Percentiles rank a stretch among this genome's conserved stretches.
Evolutionary conservation across 2,113 vertebrate genomes (phyloP).

Genomic region (Hydrochoerus hydrochaeris): DNA sequence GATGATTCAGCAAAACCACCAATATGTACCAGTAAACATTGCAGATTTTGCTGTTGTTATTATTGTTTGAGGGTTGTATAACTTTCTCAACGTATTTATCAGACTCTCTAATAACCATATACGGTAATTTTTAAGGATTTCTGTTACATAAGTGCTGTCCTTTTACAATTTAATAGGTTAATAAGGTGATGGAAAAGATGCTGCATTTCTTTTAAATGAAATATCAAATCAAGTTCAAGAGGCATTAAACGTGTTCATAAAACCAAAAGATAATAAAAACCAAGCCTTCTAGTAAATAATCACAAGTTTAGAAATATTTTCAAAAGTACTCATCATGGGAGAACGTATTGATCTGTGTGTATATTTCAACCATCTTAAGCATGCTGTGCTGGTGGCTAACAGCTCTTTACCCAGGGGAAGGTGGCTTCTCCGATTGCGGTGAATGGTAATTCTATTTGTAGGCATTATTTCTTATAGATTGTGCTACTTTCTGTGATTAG

Average conservation of each 20-base stretch:
- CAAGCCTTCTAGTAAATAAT: constrained; percentile 67
- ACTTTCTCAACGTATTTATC: background rate
- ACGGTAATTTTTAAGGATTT: background rate
- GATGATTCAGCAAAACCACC: constrained; percentile 51
- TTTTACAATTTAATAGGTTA: background rate
- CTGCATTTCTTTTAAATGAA: background rate
- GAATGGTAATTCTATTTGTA: constrained; percentile 78
- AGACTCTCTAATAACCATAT: background rate
- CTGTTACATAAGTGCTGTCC: background rate
- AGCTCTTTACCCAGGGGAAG: constrained; percentile 45
- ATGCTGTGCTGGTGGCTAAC: background rate
- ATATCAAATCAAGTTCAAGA: constrained; percentile 8
- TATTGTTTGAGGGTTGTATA: background rate
- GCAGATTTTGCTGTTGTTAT: background rate
- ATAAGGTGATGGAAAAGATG: background rate
- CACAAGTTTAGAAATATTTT: constrained; percentile 28
- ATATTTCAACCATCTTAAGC: constrained; percentile 66
- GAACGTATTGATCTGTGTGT: constrained; percentile 70
- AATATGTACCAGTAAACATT: background rate
- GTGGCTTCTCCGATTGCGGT: constrained; percentile 73
- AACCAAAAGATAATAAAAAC: constrained; percentile 34
- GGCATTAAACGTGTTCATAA: background rate
- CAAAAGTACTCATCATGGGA: constrained; percentile 46
- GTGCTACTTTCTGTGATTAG: constrained; percentile 61
- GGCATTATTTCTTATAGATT: constrained; percentile 54